Evolutionary conservation across 1,140 invertebrate genomes (phyloP).

Genomic region (Trachelipus rathkii): DNA sequence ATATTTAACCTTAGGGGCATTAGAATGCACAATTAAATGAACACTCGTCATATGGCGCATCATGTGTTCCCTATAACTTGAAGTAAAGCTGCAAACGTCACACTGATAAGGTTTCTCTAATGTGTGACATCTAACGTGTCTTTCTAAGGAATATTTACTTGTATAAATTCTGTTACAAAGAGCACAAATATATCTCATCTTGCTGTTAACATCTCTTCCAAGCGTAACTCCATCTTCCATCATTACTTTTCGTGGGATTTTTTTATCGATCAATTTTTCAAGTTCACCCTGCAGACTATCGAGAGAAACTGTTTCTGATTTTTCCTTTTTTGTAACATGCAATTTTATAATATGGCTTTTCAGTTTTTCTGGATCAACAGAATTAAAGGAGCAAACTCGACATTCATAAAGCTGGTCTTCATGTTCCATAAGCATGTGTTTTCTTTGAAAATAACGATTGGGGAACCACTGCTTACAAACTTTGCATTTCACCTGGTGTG

Average conservation of each 20-base stretch:
- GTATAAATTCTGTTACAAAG: constrained; percentile 45
- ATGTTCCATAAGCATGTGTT: constrained; percentile 44
- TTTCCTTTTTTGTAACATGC: constrained; percentile 42
- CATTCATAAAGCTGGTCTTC: constrained; percentile 44
- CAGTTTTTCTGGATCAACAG: constrained; percentile 42
- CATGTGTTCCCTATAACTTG: constrained; percentile 43
- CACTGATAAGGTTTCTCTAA: constrained; percentile 40
- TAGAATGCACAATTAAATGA: constrained; percentile 43
- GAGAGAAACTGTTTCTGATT: constrained; percentile 29
- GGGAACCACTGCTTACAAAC: constrained; percentile 40
- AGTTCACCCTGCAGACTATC: constrained; percentile 36
- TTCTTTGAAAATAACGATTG: constrained; percentile 39
- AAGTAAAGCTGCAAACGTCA: constrained; percentile 41
- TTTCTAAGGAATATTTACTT: constrained; percentile 40
- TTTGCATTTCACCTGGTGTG: constrained; percentile 36
- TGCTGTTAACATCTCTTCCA: constrained; percentile 37
- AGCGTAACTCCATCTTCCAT: constrained; percentile 43
- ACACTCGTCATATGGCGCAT: constrained; percentile 43
- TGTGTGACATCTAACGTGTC: constrained; percentile 43
- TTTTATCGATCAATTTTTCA: constrained; percentile 40
- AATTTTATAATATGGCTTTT: constrained; percentile 44
- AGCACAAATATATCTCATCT: constrained; percentile 39
- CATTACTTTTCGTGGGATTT: constrained; percentile 41
- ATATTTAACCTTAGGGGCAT: constrained; percentile 41
- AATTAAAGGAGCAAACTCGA: constrained; percentile 41